Conservation (phyloP, 2,797 vertebrate species). For the Tragopan temminckii region DNA sequence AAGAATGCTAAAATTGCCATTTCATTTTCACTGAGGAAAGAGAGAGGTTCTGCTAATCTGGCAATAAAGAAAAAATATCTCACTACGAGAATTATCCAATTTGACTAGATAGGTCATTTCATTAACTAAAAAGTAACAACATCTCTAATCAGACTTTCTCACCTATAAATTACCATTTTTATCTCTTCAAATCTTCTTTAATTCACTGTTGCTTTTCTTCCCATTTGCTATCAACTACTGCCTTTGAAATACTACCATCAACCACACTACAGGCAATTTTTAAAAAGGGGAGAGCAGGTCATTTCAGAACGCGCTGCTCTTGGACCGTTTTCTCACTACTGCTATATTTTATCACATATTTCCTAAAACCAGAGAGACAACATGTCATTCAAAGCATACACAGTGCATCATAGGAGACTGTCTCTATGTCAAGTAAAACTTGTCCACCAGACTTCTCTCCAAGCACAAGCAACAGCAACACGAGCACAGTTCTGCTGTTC, state of each 20-base stretch:
- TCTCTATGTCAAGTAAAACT: neutral
- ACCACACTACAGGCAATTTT: slow-evolving; percentile 18
- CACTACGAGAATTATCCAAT: neutral
- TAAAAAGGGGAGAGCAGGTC: neutral
- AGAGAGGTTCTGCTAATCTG: slow-evolving; percentile 28
- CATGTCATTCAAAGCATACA: neutral
- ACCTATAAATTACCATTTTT: slow-evolving; percentile 41
- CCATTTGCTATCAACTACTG: neutral
- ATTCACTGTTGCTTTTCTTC: slow-evolving; percentile 21
- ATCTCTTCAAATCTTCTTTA: slow-evolving; percentile 32
- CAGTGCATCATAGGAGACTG: neutral
- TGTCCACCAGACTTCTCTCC: neutral
- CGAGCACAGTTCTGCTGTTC: neutral
- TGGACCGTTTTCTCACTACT: neutral
- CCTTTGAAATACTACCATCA: slow-evolving; percentile 34
- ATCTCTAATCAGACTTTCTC: slow-evolving; percentile 46
- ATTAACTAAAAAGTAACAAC: slow-evolving; percentile 59
- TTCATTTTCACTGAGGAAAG: slow-evolving; percentile 42
- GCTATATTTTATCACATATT: neutral
- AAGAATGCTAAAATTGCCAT: slow-evolving; percentile 70
- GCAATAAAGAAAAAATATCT: slow-evolving; percentile 44
- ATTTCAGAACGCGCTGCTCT: neutral
- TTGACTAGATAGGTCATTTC: slow-evolving; percentile 60
- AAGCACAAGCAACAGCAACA: neutral
- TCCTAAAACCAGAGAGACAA: neutral